A percentile compares a stretch with the other conserved stretches of the same genome.
Conservation (phyloP, 2,797 vertebrate genomes). For the Hydrophis major region DNA sequence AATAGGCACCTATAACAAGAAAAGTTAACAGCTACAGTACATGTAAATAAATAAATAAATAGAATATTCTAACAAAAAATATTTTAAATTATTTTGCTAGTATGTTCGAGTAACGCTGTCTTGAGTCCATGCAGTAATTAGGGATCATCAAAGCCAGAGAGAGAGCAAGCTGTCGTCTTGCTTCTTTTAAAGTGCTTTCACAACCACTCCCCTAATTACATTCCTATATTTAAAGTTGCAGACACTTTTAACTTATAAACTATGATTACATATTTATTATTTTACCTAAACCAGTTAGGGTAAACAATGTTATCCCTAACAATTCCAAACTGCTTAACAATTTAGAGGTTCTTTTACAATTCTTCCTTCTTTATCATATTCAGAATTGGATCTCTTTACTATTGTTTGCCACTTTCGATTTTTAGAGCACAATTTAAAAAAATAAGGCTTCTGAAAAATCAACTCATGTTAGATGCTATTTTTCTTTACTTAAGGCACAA, state of each 20-base stretch:
- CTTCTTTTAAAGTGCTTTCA: no score
- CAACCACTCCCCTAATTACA: no score
- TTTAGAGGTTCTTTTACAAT: neutral
- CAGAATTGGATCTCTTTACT: neutral
- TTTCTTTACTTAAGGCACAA: neutral
- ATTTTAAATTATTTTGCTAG: neutral
- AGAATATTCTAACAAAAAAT: neutral
- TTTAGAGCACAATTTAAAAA: neutral
- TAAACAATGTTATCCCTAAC: no score
- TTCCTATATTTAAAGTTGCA: no score
- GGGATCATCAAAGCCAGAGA: no score
- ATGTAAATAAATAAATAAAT: neutral
- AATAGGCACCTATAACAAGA: slow-evolving; percentile 87
- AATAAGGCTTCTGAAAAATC: neutral
- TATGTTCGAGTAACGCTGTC: neutral
- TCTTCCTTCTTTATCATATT: neutral
- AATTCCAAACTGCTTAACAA: slow-evolving; percentile 16
- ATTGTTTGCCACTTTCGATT: neutral
- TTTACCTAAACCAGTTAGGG: no score
- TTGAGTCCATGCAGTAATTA: no score
- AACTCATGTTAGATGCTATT: neutral
- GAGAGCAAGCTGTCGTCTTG: no score
- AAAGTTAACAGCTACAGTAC: neutral
- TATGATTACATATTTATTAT: no score
- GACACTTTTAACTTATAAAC: no score